phyloP scores from a whole-genome alignment of 1,140 invertebrate species.

The Ceratosolen solmsi region DNA sequence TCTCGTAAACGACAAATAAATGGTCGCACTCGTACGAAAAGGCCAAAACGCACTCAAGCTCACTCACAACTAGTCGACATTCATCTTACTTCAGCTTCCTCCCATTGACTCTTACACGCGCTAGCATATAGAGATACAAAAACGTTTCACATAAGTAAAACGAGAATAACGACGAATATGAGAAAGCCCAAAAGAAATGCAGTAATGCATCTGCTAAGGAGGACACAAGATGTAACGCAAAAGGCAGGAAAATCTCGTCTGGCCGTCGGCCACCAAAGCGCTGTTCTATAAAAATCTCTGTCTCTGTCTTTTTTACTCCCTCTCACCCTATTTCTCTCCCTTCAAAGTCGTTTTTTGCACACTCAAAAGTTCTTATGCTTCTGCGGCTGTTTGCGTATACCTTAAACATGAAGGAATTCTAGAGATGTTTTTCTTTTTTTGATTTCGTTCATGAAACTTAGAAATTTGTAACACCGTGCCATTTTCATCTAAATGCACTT shows the following conservation, averaged over 20 bases:
- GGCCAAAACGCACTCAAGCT: background rate
- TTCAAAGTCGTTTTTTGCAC: background rate
- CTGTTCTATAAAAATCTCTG: background rate
- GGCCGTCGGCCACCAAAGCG: slow-evolving; percentile 15
- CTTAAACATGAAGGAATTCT: background rate
- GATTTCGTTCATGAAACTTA: background rate
- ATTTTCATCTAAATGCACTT: background rate
- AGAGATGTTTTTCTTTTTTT: background rate
- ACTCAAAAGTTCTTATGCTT: background rate
- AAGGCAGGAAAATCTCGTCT: slow-evolving; percentile 26
- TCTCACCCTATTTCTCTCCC: background rate
- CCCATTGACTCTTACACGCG: slow-evolving; percentile 11
- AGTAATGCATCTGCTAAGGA: slow-evolving; percentile 25
- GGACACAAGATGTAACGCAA: background rate
- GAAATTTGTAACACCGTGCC: background rate
- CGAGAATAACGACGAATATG: background rate
- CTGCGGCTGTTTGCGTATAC: background rate
- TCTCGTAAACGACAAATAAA: slow-evolving; percentile 32
- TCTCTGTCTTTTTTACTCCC: background rate
- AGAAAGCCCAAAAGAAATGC: background rate
- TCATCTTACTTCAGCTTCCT: slow-evolving; percentile 35
- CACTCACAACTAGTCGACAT: slow-evolving; percentile 26
- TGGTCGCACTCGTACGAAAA: background rate
- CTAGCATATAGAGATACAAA: background rate
- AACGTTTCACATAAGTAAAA: background rate